Conservation (phyloP, 2,888 invertebrate species). For the Gortyna flavago region DNA sequence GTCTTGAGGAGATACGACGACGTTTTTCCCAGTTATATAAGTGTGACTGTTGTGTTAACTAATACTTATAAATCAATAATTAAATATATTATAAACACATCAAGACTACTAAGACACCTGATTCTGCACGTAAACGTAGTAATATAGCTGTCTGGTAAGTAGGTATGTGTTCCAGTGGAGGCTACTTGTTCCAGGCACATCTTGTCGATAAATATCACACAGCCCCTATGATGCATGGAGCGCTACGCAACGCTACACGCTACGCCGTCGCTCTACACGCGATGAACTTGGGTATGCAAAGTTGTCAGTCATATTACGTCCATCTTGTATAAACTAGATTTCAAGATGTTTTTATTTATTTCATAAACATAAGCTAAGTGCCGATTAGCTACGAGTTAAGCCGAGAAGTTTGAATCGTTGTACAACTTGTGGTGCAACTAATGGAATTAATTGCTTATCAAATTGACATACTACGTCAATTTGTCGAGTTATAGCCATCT, state of each 20-base stretch:
- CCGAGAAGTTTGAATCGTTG: not conserved
- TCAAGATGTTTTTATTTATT: not conserved
- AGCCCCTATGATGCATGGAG: not conserved
- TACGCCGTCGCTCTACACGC: constrained; percentile 16
- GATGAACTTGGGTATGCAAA: not conserved
- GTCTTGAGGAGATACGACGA: not conserved
- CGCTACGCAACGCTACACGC: constrained; percentile 3
- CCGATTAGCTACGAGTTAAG: not conserved
- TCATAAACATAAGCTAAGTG: not conserved
- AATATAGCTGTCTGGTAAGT: not conserved
- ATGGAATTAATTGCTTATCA: not conserved
- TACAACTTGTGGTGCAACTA: not conserved
- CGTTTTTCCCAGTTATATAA: not conserved
- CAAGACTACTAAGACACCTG: not conserved
- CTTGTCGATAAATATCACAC: not conserved
- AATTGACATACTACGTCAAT: not conserved
- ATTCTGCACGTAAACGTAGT: not conserved
- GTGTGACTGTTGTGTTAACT: not conserved
- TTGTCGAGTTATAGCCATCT: not conserved
- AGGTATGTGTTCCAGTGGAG: not conserved
- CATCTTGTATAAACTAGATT: not conserved
- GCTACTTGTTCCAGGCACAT: not conserved
- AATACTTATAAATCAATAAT: not conserved
- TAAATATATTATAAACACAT: not conserved
- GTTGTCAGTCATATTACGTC: not conserved